Evolutionary conservation across 2,888 invertebrate species (phyloP).

Genomic region (Anthophora plumipes): DNA sequence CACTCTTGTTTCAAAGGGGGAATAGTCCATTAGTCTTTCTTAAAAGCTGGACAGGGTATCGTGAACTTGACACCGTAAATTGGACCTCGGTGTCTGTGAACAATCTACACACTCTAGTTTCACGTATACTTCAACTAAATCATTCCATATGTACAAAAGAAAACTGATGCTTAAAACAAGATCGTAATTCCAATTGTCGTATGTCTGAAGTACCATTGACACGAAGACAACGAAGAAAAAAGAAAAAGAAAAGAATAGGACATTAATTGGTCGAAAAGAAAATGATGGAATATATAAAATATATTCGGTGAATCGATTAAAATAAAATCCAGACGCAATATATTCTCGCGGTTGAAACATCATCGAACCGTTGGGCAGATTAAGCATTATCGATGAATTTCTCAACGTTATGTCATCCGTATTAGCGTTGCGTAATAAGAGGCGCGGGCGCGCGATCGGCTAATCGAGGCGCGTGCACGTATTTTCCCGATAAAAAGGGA

Average conservation of each 20-base stretch:
- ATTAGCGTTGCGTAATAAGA: constrained; percentile 40
- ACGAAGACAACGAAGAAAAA: too few species aligned
- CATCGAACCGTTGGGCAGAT: constrained; percentile 23
- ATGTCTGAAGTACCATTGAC: background rate
- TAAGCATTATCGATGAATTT: constrained; percentile 53
- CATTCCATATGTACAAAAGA: too few species aligned
- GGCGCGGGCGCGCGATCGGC: background rate
- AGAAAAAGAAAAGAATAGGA: background rate
- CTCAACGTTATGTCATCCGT: constrained; percentile 53
- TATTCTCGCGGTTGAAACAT: background rate
- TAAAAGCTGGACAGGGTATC: constrained; percentile 20
- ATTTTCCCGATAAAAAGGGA: constrained; percentile 25
- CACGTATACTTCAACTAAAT: too few species aligned
- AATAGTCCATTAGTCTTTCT: constrained; percentile 26
- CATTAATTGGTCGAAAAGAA: background rate
- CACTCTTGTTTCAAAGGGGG: background rate
- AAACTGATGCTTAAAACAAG: too few species aligned
- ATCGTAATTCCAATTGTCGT: too few species aligned
- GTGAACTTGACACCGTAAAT: constrained; percentile 32
- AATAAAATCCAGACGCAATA: background rate
- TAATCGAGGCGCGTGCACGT: constrained; percentile 42
- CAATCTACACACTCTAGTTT: background rate
- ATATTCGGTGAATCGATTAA: too few species aligned
- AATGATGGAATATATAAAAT: background rate
- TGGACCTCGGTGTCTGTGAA: background rate